These are phyloP conservation scores for Aphrocallistes beatrix DNA, from an alignment of 37 sponge, comb jelly and placozoan genomes.

Conservation along the genomic window DNA sequence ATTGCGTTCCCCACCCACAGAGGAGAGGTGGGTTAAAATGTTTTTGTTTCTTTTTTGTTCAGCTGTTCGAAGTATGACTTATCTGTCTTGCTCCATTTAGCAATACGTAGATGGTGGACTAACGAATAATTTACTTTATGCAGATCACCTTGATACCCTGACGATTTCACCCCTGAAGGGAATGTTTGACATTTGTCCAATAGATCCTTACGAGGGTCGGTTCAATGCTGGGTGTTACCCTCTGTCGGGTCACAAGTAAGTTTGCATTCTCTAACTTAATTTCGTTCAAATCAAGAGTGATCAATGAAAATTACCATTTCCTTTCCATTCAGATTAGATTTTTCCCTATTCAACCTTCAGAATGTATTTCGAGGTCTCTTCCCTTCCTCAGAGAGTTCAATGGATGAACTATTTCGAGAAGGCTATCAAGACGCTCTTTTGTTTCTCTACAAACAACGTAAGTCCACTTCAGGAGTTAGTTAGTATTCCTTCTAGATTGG, in stretches of 20 bases:
- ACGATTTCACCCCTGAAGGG: neutral
- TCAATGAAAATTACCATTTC: no score
- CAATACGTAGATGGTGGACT: neutral
- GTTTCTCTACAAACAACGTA: neutral
- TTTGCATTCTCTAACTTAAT: no score
- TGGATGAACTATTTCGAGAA: neutral
- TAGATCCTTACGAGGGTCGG: neutral
- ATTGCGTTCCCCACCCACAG: neutral
- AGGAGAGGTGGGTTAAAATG: slow-evolving; percentile 4
- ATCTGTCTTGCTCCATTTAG: neutral
- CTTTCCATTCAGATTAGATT: neutral
- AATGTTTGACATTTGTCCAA: neutral
- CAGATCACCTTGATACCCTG: neutral
- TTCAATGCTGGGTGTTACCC: neutral
- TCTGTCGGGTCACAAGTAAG: neutral
- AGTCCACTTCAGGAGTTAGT: neutral
- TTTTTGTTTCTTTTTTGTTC: neutral
- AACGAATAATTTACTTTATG: neutral
- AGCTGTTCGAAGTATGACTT: neutral
- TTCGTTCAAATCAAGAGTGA: no score
- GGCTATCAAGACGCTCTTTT: neutral
- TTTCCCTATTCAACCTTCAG: neutral
- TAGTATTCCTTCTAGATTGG: no score
- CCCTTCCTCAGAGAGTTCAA: neutral
- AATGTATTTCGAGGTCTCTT: neutral